Evolutionary conservation across 2,113 vertebrate species (phyloP).

Genomic region (Pomatostomus ruficeps): DNA sequence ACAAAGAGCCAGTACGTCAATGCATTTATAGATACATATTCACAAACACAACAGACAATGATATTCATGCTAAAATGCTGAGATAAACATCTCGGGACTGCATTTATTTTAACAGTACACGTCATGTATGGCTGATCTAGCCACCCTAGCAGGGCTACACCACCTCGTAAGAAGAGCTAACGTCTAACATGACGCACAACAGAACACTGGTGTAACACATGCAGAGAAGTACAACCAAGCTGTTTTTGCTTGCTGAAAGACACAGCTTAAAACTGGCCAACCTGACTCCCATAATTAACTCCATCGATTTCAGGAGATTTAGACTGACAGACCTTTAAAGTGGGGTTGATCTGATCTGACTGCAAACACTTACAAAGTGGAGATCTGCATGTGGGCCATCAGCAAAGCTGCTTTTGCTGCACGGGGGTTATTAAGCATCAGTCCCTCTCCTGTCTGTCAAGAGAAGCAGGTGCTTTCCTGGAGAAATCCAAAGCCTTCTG

Average conservation of each 20-base stretch:
- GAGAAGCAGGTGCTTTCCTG: background rate
- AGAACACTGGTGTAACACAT: background rate
- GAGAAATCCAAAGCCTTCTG: background rate
- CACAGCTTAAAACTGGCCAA: background rate
- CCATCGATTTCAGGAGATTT: background rate
- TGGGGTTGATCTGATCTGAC: background rate
- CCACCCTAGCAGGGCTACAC: background rate
- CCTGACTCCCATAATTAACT: background rate
- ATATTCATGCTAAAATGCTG: background rate
- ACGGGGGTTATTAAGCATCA: background rate
- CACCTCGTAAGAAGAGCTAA: background rate
- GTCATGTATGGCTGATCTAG: background rate
- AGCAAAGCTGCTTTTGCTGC: background rate
- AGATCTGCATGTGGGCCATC: background rate
- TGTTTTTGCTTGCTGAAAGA: background rate
- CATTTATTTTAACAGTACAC: background rate
- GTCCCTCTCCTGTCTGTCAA: background rate
- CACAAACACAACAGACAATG: background rate
- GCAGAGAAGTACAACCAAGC: background rate
- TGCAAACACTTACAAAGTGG: background rate
- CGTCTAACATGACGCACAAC: background rate
- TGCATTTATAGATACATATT: background rate
- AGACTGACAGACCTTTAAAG: background rate
- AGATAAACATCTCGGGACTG: background rate
- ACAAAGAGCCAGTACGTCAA: background rate